Conservation (phyloP, 2,797 vertebrate species). For the Pteropus rufus region DNA sequence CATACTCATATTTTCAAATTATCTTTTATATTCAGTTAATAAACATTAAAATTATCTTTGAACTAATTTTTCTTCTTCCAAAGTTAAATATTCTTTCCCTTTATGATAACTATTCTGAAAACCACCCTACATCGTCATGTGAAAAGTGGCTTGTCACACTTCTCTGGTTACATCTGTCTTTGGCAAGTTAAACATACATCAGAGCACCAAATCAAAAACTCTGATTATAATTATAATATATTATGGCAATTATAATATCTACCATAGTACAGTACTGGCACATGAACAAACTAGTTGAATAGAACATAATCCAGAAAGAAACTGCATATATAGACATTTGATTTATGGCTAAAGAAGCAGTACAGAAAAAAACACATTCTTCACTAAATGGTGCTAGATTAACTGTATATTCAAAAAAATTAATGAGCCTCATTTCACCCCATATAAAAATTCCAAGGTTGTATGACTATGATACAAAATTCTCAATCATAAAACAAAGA, state of each 20-base stretch:
- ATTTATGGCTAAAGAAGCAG: background rate
- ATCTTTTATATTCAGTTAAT: background rate
- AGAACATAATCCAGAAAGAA: background rate
- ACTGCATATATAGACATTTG: background rate
- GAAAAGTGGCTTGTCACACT: background rate
- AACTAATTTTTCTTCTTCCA: background rate
- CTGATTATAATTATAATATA: background rate
- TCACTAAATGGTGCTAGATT: background rate
- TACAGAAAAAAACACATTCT: background rate
- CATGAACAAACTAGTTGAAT: background rate
- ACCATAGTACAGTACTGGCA: background rate
- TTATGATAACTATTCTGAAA: background rate
- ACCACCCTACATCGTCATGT: background rate
- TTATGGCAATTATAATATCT: background rate
- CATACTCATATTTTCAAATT: background rate
- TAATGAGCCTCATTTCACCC: background rate
- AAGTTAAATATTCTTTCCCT: background rate
- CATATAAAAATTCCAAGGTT: background rate
- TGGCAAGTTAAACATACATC: background rate
- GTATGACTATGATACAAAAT: slow-evolving; percentile 21
- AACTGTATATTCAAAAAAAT: background rate
- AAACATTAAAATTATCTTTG: background rate
- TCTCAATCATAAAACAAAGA: slow-evolving; percentile 15
- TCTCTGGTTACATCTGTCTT: background rate
- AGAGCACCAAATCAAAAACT: background rate